These are phyloP conservation scores for Polydrusus cervinus DNA, from an alignment of 2,888 invertebrate species.

Conservation along the genomic window DNA sequence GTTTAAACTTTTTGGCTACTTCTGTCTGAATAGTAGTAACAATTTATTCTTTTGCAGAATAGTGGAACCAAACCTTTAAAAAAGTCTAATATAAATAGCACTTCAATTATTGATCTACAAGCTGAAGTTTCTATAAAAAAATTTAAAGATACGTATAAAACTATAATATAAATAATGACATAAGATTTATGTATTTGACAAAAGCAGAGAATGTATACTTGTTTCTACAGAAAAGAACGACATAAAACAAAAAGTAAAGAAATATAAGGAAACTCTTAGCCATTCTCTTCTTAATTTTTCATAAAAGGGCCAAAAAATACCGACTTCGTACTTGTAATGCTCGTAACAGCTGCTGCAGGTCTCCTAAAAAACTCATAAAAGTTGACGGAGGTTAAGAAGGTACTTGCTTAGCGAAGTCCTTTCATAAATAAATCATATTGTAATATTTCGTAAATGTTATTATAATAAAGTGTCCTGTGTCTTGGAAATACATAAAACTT, in stretches of 20 bases:
- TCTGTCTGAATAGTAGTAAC: too few species aligned
- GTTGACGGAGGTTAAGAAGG: constrained; percentile 4
- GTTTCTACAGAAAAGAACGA: too few species aligned
- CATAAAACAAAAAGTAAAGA: too few species aligned
- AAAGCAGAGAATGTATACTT: background rate
- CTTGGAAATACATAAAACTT: too few species aligned
- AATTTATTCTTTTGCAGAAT: too few species aligned
- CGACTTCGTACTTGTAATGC: background rate
- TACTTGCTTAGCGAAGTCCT: background rate
- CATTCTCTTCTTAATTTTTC: background rate
- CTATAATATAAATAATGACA: too few species aligned
- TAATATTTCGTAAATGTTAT: background rate
- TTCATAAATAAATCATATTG: constrained; percentile 16
- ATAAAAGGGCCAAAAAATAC: constrained; percentile 10
- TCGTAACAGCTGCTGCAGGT: constrained; percentile 2
- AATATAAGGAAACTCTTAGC: background rate
- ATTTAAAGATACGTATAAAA: too few species aligned
- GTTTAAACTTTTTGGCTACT: too few species aligned
- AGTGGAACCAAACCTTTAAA: too few species aligned
- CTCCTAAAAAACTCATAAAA: constrained; percentile 11
- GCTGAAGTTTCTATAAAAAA: too few species aligned
- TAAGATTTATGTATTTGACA: background rate
- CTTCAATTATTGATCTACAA: too few species aligned
- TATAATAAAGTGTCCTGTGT: background rate
- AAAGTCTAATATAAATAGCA: too few species aligned